phyloP scores from a whole-genome alignment of 1,140 invertebrate species.

The Eumaeus atala region DNA sequence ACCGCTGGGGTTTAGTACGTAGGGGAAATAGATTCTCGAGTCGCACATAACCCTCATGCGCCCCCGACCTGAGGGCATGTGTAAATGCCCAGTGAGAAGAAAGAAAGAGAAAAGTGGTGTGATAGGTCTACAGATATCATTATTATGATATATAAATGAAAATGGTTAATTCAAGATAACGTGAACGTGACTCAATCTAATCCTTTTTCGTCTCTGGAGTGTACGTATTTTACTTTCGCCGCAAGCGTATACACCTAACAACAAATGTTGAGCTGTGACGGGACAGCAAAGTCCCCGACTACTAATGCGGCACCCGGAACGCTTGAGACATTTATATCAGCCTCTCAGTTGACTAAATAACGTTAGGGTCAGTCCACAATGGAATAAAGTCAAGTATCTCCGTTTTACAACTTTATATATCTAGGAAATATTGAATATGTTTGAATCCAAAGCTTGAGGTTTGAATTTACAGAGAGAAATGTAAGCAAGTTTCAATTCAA shows the following conservation, averaged over 20 bases:
- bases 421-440: too few species aligned
- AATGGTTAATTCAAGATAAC: not conserved
- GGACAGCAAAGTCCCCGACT: conserved; percentile 31
- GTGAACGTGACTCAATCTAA: conserved; percentile 3
- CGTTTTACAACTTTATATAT: too few species aligned
- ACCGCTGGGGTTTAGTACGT: too few species aligned
- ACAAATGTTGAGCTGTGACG: conserved; percentile 29
- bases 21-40: too few species aligned
- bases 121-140: not conserved
- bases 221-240: conserved; percentile 28
- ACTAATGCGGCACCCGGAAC: conserved; percentile 40
- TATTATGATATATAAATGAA: not conserved
- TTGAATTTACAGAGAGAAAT: too few species aligned
- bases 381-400: not conserved
- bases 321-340: conserved; percentile 41
- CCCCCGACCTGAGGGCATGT: too few species aligned
- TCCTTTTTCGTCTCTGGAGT: not conserved
- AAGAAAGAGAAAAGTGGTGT: too few species aligned
- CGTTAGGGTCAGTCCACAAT: conserved; percentile 23
- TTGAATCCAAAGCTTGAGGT: too few species aligned
- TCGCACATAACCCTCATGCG: too few species aligned
- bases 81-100: too few species aligned
- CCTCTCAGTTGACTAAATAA: conserved; percentile 32
- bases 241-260: conserved; percentile 25
- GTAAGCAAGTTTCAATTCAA: too few species aligned